Percentiles rank a stretch among this genome's conserved stretches.
These are phyloP conservation scores for Meganola albula DNA, from an alignment of 2,888 invertebrate species.

Conservation along the genomic window DNA sequence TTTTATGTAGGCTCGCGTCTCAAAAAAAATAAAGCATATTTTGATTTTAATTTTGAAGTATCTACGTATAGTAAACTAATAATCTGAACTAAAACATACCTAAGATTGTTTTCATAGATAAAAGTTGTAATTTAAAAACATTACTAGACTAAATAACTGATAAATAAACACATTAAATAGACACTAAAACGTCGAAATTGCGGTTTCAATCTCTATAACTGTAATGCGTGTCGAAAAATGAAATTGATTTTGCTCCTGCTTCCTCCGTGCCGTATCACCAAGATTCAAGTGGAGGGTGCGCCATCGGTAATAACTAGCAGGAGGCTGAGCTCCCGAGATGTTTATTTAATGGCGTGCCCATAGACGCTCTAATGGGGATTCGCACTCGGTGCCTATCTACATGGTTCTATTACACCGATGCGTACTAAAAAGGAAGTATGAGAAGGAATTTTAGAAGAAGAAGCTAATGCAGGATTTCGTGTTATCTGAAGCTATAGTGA, in stretches of 20 bases:
- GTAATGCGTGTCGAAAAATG: slow-evolving; percentile 75
- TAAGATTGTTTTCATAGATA: too few relatives aligned
- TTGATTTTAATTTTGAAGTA: background rate
- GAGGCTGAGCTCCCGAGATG: slow-evolving; percentile 62
- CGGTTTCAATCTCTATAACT: slow-evolving; percentile 57
- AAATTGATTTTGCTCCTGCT: slow-evolving; percentile 71
- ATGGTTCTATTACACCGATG: too few relatives aligned
- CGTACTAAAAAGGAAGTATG: too few relatives aligned
- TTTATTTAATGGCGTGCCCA: slow-evolving; percentile 75
- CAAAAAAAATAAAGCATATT: background rate
- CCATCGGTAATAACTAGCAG: slow-evolving; percentile 71
- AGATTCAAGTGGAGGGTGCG: slow-evolving; percentile 66
- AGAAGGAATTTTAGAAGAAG: too few relatives aligned
- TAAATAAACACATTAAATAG: slow-evolving; percentile 31
- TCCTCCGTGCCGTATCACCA: slow-evolving; percentile 74
- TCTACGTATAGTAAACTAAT: too few relatives aligned
- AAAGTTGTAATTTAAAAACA: too few relatives aligned
- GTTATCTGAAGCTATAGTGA: too few relatives aligned
- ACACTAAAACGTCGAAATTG: slow-evolving; percentile 28
- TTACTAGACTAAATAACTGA: slow-evolving; percentile 21
- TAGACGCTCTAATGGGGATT: slow-evolving; percentile 70
- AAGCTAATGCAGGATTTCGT: too few relatives aligned
- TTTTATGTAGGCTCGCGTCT: too few relatives aligned
- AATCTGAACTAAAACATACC: too few relatives aligned
- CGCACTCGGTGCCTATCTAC: slow-evolving; percentile 25